Conservation (phyloP, 2,888 invertebrate genomes). For the Andrena fulva region DNA sequence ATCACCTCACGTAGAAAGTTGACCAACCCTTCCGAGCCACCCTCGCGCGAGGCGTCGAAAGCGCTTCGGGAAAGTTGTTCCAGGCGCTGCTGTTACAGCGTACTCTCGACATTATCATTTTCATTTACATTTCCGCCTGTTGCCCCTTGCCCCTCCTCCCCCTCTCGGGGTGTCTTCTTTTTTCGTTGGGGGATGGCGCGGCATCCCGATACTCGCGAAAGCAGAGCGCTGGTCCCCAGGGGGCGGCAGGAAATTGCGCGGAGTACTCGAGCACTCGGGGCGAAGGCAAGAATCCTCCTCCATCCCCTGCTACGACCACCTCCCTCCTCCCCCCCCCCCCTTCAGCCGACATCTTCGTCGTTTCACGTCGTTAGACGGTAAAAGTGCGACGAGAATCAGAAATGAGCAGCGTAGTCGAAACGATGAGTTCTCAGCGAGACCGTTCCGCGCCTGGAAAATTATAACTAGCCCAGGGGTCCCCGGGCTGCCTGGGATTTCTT, state of each 20-base stretch:
- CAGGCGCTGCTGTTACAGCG: conserved; percentile 31
- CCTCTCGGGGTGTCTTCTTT: background rate
- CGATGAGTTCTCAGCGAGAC: background rate
- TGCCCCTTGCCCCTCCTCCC: conserved; percentile 4
- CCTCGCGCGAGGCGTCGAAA: conserved; percentile 17
- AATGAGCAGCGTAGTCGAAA: conserved; percentile 49
- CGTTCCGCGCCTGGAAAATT: conserved; percentile 21
- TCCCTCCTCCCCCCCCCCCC: background rate
- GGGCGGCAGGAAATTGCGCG: conserved; percentile 57
- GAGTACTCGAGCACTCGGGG: conserved; percentile 40
- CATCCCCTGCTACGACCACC: background rate
- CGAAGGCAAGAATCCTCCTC: conserved; percentile 42
- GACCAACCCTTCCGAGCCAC: background rate
- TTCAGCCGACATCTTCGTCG: conserved; percentile 32
- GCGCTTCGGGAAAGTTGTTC: conserved; percentile 19
- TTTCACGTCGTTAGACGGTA: conserved; percentile 59
- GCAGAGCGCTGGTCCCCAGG: conserved; percentile 30
- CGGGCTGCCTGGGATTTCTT: conserved; percentile 5
- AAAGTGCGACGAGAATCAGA: conserved; percentile 62
- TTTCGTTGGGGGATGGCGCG: background rate
- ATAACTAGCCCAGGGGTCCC: conserved; percentile 16
- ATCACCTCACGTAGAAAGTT: background rate
- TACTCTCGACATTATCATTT: conserved; percentile 53
- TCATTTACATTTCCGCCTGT: conserved; percentile 56
- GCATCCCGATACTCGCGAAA: conserved; percentile 33